A percentile compares a stretch with the other conserved stretches of the same genome.
Conservation (phyloP, 2,888 invertebrate species). For the Drosophila melanosoma region DNA sequence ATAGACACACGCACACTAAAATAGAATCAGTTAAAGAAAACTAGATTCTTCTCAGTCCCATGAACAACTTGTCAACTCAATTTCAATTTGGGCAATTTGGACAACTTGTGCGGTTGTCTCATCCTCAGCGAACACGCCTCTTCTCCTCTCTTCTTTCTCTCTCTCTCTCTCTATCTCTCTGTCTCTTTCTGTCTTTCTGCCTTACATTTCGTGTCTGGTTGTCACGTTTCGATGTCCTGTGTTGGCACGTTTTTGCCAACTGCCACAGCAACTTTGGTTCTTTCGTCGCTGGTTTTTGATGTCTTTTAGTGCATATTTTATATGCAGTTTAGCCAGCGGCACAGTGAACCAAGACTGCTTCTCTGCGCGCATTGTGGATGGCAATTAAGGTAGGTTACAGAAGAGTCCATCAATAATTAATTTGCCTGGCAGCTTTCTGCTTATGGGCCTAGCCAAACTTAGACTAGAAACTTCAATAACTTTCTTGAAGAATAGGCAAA, state of each 20-base stretch:
- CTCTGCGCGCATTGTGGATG: slow-evolving; percentile 6
- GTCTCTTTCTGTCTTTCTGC: background rate
- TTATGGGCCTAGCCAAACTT: background rate
- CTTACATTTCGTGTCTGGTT: slow-evolving; percentile 16
- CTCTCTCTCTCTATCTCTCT: background rate
- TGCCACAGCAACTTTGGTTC: slow-evolving; percentile 67
- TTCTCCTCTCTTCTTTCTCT: background rate
- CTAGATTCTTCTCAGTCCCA: slow-evolving; percentile 41
- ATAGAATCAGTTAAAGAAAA: slow-evolving; percentile 23
- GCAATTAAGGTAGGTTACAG: slow-evolving; percentile 19
- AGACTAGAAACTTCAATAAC: background rate
- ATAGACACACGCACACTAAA: background rate
- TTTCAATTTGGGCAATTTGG: slow-evolving; percentile 81
- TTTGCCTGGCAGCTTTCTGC: background rate
- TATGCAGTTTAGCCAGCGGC: slow-evolving; percentile 74
- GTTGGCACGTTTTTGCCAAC: slow-evolving; percentile 68
- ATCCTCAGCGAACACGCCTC: slow-evolving; percentile 30
- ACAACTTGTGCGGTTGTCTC: slow-evolving; percentile 75
- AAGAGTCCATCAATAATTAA: slow-evolving; percentile 26
- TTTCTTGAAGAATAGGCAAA: background rate
- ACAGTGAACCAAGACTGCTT: slow-evolving; percentile 52
- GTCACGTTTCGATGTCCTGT: slow-evolving; percentile 70
- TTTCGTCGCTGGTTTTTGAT: slow-evolving; percentile 71
- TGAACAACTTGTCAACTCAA: slow-evolving; percentile 78
- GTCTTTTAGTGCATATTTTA: slow-evolving; percentile 77